A percentile compares a stretch with the other conserved stretches of the same genome.
These are phyloP conservation scores for Drosophila sturtevanti DNA, from an alignment of 1,140 invertebrate genomes.

Conservation along the genomic window DNA sequence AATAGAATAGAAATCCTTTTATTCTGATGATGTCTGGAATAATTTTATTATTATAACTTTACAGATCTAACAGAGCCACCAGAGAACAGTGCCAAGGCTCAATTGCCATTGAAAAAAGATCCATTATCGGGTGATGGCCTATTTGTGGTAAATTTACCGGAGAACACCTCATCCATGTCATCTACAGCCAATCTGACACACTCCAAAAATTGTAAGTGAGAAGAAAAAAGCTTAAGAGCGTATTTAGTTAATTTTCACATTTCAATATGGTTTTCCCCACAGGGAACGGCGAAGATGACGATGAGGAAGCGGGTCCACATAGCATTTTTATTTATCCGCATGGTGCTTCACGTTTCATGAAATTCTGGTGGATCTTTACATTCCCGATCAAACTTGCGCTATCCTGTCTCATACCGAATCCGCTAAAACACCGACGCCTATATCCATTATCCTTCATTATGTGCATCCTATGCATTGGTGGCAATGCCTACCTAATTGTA, in stretches of 20 bases:
- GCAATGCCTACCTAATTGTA: constrained; percentile 92
- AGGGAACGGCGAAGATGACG: constrained; percentile 69
- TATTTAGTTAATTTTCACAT: not conserved
- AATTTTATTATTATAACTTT: not conserved
- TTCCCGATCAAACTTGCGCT: constrained; percentile 89
- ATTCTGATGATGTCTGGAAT: not conserved
- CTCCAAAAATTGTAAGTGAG: constrained; percentile 71
- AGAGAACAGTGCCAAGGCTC: constrained; percentile 80
- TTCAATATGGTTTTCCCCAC: not conserved
- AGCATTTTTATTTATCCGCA: constrained; percentile 66
- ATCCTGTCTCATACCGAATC: constrained; percentile 89
- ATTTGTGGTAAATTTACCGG: constrained; percentile 74
- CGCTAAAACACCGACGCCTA: constrained; percentile 86
- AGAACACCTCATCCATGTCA: constrained; percentile 78
- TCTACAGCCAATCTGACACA: constrained; percentile 73
- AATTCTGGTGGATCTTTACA: constrained; percentile 88
- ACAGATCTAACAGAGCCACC: constrained; percentile 76
- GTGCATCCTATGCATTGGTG: constrained; percentile 93
- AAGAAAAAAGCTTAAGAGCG: not conserved
- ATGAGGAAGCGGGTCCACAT: constrained; percentile 39
- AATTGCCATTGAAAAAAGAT: constrained; percentile 77
- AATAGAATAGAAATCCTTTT: not conserved
- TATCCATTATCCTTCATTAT: constrained; percentile 93
- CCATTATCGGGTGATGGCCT: constrained; percentile 73
- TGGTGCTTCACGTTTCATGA: constrained; percentile 67